These are phyloP conservation scores for Phthorimaea operculella DNA, from an alignment of 1,140 invertebrate genomes.

Conservation along the genomic window DNA sequence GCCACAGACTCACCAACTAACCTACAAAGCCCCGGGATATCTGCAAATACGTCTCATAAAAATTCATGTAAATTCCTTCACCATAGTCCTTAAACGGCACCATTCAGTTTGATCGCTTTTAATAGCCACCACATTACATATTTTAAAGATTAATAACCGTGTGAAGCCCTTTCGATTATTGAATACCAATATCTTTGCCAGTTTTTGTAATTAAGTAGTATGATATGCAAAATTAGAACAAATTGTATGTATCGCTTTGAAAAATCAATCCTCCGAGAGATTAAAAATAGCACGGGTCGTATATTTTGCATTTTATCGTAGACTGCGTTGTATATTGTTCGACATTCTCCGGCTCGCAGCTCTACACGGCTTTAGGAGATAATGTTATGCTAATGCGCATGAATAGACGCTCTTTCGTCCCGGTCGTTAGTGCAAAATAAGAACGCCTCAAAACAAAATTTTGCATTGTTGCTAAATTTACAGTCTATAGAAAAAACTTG, in stretches of 20 bases:
- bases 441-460: slow-evolving; percentile 8
- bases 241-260: background rate
- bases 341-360: slow-evolving; percentile 26
- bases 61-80: slow-evolving; percentile 22
- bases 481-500: background rate
- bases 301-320: slow-evolving; percentile 22
- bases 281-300: slow-evolving; percentile 17
- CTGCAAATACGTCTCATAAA: slow-evolving; percentile 32
- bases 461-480: slow-evolving; percentile 12
- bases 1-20: slow-evolving; percentile 45
- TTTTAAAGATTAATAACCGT: slow-evolving; percentile 7
- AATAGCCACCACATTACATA: background rate
- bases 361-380: slow-evolving; percentile 29
- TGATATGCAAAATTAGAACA: background rate
- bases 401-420: slow-evolving; percentile 19
- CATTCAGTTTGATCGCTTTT: background rate
- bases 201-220: background rate
- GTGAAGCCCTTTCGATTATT: slow-evolving; percentile 4
- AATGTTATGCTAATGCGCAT: slow-evolving; percentile 30
- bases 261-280: background rate
- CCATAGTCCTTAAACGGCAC: slow-evolving; percentile 4
- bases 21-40: slow-evolving; percentile 45
- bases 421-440: slow-evolving; percentile 5
- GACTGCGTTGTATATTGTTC: slow-evolving; percentile 13
- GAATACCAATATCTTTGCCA: slow-evolving; percentile 1